Percentiles rank a stretch among this genome's conserved stretches.
Conservation (phyloP, 2,888 invertebrate genomes). For the Nephrotoma guestfalica region DNA sequence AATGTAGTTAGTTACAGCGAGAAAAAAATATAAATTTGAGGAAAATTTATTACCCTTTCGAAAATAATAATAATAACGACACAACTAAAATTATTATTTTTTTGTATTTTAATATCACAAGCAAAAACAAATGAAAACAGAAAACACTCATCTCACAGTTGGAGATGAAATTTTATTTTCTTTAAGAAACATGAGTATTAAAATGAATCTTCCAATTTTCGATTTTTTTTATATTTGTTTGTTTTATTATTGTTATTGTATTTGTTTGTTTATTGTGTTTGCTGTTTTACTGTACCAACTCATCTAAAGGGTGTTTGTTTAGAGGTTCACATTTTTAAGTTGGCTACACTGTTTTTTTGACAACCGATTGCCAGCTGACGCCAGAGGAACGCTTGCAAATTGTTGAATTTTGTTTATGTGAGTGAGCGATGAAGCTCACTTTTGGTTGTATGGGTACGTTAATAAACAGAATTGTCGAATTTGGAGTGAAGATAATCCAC, state of each 20-base stretch:
- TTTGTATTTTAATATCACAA: not conserved
- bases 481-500: no score
- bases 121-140: constrained; percentile 5
- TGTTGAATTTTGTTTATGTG: no score
- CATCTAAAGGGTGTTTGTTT: no score
- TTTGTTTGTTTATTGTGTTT: not conserved
- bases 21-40: not conserved
- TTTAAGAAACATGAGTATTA: constrained; percentile 2
- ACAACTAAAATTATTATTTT: not conserved
- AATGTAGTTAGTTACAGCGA: not conserved
- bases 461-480: no score
- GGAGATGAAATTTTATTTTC: not conserved
- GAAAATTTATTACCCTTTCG: not conserved
- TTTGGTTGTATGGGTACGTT: no score
- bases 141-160: constrained; percentile 5
- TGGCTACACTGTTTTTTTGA: no score
- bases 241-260: not conserved
- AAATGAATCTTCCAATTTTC: not conserved
- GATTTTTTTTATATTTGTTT: not conserved
- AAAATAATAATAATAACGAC: not conserved
- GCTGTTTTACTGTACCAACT: not conserved
- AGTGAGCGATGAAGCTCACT: no score
- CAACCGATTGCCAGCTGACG: no score
- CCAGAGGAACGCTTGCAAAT: no score
- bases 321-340: no score